Conservation (phyloP, 2,888 invertebrate species). For the Rhamnusium bicolor region DNA sequence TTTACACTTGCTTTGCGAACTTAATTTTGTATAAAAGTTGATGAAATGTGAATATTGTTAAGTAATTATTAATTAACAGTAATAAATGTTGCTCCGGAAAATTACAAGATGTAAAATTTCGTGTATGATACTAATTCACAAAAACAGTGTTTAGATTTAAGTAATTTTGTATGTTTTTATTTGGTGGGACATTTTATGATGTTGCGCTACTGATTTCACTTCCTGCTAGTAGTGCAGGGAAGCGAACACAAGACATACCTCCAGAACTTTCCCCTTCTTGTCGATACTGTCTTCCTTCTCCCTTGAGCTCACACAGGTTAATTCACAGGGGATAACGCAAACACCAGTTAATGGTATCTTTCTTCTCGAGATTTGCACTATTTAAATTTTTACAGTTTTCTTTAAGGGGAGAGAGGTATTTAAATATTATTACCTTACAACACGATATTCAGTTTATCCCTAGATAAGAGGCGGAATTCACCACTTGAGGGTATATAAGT, state of each 20-base stretch:
- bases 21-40: too few species aligned
- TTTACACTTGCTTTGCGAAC: too few species aligned
- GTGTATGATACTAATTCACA: too few species aligned
- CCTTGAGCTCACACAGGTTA: conserved; percentile 56
- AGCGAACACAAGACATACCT: conserved; percentile 22
- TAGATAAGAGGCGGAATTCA: conserved; percentile 19
- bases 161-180: background rate
- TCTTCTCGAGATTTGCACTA: conserved; percentile 63
- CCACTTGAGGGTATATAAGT: conserved; percentile 4
- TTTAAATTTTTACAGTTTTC: conserved; percentile 60
- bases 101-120: too few species aligned
- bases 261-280: conserved; percentile 26
- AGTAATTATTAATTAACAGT: too few species aligned
- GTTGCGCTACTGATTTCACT: conserved; percentile 24
- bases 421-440: conserved; percentile 46
- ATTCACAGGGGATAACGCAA: conserved; percentile 61
- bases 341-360: conserved; percentile 65
- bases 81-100: too few species aligned
- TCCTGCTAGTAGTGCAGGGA: conserved; percentile 12
- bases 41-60: too few species aligned
- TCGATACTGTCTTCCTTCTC: conserved; percentile 26
- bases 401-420: conserved; percentile 38
- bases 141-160: background rate
- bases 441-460: conserved; percentile 38
- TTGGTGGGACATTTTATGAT: background rate